A percentile compares a stretch with the other conserved stretches of the same genome.
These are phyloP conservation scores for Heterotis niloticus DNA, from an alignment of 2,113 vertebrate species.

Conservation along the genomic window DNA sequence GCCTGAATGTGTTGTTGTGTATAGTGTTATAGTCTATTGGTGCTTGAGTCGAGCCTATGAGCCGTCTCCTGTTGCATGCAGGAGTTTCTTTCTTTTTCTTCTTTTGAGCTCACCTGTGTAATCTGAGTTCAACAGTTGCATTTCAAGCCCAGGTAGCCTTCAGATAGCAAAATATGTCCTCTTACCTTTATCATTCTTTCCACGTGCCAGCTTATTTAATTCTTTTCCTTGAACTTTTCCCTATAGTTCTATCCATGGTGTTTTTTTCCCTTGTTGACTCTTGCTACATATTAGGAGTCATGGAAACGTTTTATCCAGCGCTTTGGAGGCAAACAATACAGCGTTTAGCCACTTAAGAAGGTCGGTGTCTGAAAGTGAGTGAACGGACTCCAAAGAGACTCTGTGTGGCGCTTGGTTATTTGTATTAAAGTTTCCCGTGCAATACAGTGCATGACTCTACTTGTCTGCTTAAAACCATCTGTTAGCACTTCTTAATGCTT, in stretches of 20 bases:
- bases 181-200: not conserved
- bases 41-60: too few species aligned
- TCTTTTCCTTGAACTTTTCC: not conserved
- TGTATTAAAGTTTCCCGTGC: not conserved
- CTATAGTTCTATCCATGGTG: constrained; percentile 14
- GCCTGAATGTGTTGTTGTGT: too few species aligned
- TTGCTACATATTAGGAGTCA: constrained; percentile 30
- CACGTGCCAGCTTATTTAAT: not conserved
- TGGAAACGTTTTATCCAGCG: constrained; percentile 41
- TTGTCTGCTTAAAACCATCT: constrained; percentile 41
- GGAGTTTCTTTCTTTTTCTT: too few species aligned
- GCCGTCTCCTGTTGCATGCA: too few species aligned
- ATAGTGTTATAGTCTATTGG: too few species aligned
- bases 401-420: constrained; percentile 8
- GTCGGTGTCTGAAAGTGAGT: not conserved
- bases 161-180: too few species aligned
- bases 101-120: too few species aligned
- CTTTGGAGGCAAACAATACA: not conserved
- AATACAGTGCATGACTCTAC: constrained; percentile 46
- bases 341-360: not conserved
- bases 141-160: too few species aligned
- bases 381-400: not conserved
- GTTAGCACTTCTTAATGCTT: constrained; percentile 39
- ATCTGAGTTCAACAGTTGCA: too few species aligned
- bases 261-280: constrained; percentile 19